Conservation (phyloP, 2,888 invertebrate species). For the Eupithecia pulchellata region DNA sequence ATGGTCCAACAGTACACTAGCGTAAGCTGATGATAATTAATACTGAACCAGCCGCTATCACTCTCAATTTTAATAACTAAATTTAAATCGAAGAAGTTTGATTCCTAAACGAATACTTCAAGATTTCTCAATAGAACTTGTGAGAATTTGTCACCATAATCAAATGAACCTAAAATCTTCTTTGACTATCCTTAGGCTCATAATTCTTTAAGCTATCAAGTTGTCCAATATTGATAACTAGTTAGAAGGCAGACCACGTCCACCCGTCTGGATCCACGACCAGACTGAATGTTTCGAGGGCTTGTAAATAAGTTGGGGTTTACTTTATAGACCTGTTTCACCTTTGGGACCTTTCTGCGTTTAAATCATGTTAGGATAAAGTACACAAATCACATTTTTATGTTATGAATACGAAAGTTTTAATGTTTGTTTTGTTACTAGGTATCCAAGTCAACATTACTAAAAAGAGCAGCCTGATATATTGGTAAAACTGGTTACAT, state of each 20-base stretch:
- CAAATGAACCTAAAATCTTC: no score
- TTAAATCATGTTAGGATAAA: slow-evolving; percentile 12
- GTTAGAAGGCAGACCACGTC: slow-evolving; percentile 39
- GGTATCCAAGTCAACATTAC: neutral
- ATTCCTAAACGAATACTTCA: no score
- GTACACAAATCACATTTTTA: neutral
- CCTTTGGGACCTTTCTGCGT: slow-evolving; percentile 21
- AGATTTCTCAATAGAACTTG: no score
- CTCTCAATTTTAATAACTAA: no score
- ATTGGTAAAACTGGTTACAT: neutral
- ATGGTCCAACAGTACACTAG: no score
- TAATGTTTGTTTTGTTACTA: neutral
- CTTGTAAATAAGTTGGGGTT: slow-evolving; percentile 15
- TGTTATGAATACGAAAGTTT: neutral
- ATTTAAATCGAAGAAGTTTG: no score
- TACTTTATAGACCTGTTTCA: slow-evolving; percentile 7
- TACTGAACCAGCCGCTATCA: no score
- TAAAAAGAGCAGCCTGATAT: neutral
- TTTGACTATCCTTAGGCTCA: no score
- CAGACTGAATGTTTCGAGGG: slow-evolving; percentile 22
- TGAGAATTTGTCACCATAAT: no score
- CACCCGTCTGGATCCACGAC: slow-evolving; percentile 20
- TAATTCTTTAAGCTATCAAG: no score
- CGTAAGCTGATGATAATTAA: no score
- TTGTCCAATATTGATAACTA: slow-evolving; percentile 13